phyloP scores from a whole-genome alignment of 2,888 invertebrate genomes.

The Nesidiocoris tenuis region DNA sequence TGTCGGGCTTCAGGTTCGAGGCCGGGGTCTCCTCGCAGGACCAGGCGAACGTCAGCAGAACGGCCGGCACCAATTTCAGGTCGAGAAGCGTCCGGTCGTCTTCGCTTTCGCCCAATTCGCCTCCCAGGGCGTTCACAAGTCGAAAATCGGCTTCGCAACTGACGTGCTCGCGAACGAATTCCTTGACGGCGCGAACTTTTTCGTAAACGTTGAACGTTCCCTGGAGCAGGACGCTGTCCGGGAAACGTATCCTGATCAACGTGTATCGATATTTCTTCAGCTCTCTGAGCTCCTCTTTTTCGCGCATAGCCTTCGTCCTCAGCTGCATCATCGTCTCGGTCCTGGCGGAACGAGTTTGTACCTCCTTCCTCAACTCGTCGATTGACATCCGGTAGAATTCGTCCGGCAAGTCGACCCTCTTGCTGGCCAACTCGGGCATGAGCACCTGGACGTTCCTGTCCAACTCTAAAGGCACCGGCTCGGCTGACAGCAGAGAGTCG shows the following conservation, averaged over 20 bases:
- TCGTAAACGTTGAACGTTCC: conserved; percentile 88
- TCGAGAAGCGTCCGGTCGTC: conserved; percentile 73
- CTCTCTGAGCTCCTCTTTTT: conserved; percentile 79
- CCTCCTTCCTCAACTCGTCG: conserved; percentile 83
- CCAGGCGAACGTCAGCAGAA: conserved; percentile 74
- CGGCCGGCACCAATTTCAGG: conserved; percentile 77
- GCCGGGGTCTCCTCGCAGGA: conserved; percentile 60
- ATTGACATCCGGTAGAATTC: conserved; percentile 80
- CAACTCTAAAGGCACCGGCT: conserved; percentile 77
- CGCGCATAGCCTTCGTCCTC: conserved; percentile 92
- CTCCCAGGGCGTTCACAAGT: conserved; percentile 68
- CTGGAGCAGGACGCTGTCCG: conserved; percentile 80
- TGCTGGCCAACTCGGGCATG: conserved; percentile 71
- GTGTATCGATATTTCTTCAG: conserved; percentile 81
- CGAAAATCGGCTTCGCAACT: conserved; percentile 69
- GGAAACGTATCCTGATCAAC: conserved; percentile 82
- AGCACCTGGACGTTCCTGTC: conserved; percentile 85
- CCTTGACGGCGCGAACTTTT: conserved; percentile 68
- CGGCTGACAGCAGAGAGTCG: conserved; percentile 76
- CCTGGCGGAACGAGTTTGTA: conserved; percentile 67
- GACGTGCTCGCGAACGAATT: conserved; percentile 77
- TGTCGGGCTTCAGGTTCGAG: conserved; percentile 56
- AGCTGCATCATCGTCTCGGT: conserved; percentile 80
- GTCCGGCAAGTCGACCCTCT: conserved; percentile 69
- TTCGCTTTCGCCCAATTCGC: conserved; percentile 65